phyloP scores from a whole-genome alignment of 2,888 invertebrate genomes.

The Agonopterix heracliana region DNA sequence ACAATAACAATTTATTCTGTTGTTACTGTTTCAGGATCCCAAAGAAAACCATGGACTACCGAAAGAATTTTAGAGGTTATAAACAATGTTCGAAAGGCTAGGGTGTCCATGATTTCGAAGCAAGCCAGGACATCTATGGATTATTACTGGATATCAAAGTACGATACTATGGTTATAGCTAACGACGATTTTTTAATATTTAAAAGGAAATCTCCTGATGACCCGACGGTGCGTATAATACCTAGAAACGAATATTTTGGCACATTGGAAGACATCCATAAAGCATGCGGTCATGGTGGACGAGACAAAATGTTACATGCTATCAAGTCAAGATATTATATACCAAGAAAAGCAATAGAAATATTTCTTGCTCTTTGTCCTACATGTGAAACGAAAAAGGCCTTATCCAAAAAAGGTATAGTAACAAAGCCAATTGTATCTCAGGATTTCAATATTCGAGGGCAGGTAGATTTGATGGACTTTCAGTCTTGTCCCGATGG shows the following conservation, averaged over 20 bases:
- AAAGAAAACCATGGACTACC: too few species aligned
- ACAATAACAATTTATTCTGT: too few species aligned
- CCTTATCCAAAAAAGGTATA: constrained; percentile 18
- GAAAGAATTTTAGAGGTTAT: neutral
- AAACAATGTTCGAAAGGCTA: constrained; percentile 4
- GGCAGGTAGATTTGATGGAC: constrained; percentile 15
- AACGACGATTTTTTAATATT: constrained; percentile 15
- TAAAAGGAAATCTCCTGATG: constrained; percentile 12
- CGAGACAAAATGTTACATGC: constrained; percentile 23
- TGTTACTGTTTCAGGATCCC: too few species aligned
- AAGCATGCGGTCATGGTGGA: constrained; percentile 20
- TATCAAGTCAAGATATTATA: constrained; percentile 18
- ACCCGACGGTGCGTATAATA: constrained; percentile 17
- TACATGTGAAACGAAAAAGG: constrained; percentile 18
- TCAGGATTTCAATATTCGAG: constrained; percentile 22
- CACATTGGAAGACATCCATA: constrained; percentile 18
- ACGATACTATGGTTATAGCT: constrained; percentile 15
- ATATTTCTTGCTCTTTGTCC: constrained; percentile 20
- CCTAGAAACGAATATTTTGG: constrained; percentile 18
- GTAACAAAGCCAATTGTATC: constrained; percentile 25
- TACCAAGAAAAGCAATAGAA: constrained; percentile 17
- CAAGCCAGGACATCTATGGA: neutral
- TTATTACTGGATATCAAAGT: constrained; percentile 14
- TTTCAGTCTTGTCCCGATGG: constrained; percentile 26
- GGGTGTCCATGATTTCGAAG: neutral